phyloP scores from a whole-genome alignment of 30 jellyfish, hydroid and myxozoan species.

The Aurelia aurita complex sp. Pacific region DNA sequence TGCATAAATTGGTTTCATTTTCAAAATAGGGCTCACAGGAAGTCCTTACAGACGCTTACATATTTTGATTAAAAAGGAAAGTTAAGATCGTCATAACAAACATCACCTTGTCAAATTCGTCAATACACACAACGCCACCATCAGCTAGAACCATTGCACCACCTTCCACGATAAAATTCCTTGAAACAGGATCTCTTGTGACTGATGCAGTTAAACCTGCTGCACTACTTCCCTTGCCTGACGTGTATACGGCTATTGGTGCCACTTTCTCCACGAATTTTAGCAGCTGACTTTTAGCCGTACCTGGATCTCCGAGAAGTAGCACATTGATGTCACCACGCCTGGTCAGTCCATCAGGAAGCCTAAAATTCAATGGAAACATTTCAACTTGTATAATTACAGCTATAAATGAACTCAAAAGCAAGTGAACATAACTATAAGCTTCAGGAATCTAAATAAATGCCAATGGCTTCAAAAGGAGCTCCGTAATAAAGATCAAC shows the following conservation, averaged over 20 bases:
- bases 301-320: constrained; percentile 99
- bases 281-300: constrained; percentile 99
- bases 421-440: too few relatives aligned
- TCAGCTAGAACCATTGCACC: constrained; percentile 99
- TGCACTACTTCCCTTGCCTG: constrained; percentile 99
- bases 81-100: too few relatives aligned
- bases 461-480: too few relatives aligned
- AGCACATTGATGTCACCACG: constrained; percentile 99
- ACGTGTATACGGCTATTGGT: constrained; percentile 98
- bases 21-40: too few relatives aligned
- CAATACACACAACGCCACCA: constrained; percentile 99
- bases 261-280: constrained; percentile 99
- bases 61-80: too few relatives aligned
- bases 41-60: too few relatives aligned
- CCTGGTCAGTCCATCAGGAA: constrained; percentile 99
- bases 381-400: too few relatives aligned
- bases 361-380: constrained; percentile 30
- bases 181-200: constrained; percentile 91
- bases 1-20: too few relatives aligned
- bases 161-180: constrained; percentile 99
- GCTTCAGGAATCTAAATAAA: too few relatives aligned
- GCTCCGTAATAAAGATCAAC: too few relatives aligned
- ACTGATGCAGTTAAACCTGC: constrained; percentile 99
- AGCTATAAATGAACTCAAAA: too few relatives aligned
- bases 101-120: constrained; percentile 97